These are phyloP conservation scores for Thomomys bottae DNA, from an alignment of 2,113 vertebrate genomes.

Conservation along the genomic window DNA sequence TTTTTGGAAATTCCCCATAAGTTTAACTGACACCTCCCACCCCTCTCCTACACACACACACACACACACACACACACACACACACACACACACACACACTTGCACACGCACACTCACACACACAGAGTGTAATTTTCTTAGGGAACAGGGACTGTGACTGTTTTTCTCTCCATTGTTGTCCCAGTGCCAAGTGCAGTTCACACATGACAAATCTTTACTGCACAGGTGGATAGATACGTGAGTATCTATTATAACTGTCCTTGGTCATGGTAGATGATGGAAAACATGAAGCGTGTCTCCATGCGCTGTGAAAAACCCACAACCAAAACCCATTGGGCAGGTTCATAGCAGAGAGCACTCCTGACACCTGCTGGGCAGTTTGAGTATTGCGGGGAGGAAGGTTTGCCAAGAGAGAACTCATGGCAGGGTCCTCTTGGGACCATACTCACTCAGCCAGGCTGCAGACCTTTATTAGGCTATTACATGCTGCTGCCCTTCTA, in stretches of 20 bases:
- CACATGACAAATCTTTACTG: not conserved
- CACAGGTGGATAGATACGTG: not conserved
- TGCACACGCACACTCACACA: too few species aligned
- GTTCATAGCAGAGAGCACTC: constrained; percentile 21
- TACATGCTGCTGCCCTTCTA: not conserved
- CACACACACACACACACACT: too few species aligned
- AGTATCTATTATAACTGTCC: not conserved
- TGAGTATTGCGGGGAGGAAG: not conserved
- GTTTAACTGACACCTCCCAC: not conserved
- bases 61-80: too few species aligned
- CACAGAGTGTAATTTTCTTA: not conserved
- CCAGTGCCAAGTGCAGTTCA: not conserved
- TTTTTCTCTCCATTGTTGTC: not conserved
- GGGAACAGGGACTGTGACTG: not conserved
- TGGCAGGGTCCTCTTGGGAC: too few species aligned
- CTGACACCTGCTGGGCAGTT: constrained; percentile 63
- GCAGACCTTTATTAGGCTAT: not conserved
- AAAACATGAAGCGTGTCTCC: not conserved
- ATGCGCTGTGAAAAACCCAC: not conserved
- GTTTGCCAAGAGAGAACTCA: not conserved
- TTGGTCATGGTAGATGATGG: not conserved
- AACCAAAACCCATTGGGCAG: not conserved
- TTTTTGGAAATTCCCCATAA: not conserved
- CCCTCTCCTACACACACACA: too few species aligned
- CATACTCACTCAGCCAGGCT: not conserved